Conservation (phyloP, 2,888 invertebrate species). For the Stratiomys singularior region DNA sequence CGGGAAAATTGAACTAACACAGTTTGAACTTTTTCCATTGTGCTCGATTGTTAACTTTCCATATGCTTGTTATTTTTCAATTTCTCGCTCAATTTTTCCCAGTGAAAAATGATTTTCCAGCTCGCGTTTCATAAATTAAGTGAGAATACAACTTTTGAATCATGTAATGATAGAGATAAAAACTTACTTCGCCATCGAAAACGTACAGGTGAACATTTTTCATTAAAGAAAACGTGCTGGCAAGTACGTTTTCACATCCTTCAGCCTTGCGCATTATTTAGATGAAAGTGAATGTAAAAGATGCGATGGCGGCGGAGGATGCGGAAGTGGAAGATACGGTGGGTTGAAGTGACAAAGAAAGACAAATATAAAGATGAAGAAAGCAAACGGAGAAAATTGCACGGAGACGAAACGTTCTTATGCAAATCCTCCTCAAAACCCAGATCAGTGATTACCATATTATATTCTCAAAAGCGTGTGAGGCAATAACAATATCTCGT, state of each 20-base stretch:
- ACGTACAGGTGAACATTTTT: constrained; percentile 27
- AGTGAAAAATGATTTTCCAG: constrained; percentile 5
- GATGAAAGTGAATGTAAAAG: not conserved
- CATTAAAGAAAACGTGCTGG: constrained; percentile 17
- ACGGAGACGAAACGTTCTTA: not conserved
- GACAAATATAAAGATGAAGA: not conserved
- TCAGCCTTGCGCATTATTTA: constrained; percentile 7
- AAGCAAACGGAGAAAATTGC: not conserved
- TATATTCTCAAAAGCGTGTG: too few relatives aligned
- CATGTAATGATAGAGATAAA: not conserved
- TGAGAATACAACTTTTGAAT: not conserved
- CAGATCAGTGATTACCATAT: too few relatives aligned
- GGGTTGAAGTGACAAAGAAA: not conserved
- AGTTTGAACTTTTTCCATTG: not conserved
- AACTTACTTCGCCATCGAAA: too few relatives aligned
- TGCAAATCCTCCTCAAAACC: not conserved
- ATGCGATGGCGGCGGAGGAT: not conserved
- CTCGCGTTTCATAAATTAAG: not conserved
- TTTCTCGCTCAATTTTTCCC: not conserved
- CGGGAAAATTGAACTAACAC: constrained; percentile 1
- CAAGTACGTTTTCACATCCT: not conserved
- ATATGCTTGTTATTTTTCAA: constrained; percentile 9
- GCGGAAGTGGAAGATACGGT: not conserved
- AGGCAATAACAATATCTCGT: too few relatives aligned
- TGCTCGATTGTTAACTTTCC: not conserved